A percentile compares a stretch with the other conserved stretches of the same genome.
Evolutionary conservation across 64 coral and sea anemone genomes (phyloP).

Genomic region (Catalaphyllia jardinei): DNA sequence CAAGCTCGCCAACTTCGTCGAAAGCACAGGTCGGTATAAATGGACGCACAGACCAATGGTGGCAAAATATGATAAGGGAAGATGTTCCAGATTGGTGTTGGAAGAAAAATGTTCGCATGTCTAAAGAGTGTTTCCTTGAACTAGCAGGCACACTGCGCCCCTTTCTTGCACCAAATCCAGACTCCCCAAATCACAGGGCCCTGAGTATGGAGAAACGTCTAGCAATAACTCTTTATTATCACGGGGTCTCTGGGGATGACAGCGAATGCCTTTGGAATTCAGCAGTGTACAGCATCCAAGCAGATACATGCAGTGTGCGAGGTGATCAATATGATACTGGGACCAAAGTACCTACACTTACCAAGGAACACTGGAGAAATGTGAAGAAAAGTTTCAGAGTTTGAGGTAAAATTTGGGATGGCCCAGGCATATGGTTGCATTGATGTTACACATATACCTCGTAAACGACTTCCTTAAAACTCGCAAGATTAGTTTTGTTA

Average conservation of each 20-base stretch:
- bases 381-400: too few relatives aligned
- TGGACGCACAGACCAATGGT: too few relatives aligned
- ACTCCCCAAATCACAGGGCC: not conserved
- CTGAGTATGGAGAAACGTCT: constrained; percentile 5
- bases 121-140: not conserved
- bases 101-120: constrained; percentile 31
- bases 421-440: not conserved
- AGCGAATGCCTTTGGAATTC: constrained; percentile 43
- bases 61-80: constrained; percentile 7
- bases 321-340: not conserved
- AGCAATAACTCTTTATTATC: constrained; percentile 39
- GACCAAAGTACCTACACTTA: too few relatives aligned
- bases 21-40: too few relatives aligned
- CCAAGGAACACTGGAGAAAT: too few relatives aligned
- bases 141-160: constrained; percentile 11
- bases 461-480: not conserved
- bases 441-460: constrained; percentile 45
- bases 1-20: too few relatives aligned
- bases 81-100: not conserved
- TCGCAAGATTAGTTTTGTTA: constrained; percentile 21
- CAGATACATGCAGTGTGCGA: too few relatives aligned
- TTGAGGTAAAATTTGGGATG: too few relatives aligned
- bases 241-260: constrained; percentile 36
- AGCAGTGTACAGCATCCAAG: not conserved
- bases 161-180: constrained; percentile 9